Evolutionary conservation across 2,113 vertebrate species (phyloP).

Genomic region (Coturnix japonica): DNA sequence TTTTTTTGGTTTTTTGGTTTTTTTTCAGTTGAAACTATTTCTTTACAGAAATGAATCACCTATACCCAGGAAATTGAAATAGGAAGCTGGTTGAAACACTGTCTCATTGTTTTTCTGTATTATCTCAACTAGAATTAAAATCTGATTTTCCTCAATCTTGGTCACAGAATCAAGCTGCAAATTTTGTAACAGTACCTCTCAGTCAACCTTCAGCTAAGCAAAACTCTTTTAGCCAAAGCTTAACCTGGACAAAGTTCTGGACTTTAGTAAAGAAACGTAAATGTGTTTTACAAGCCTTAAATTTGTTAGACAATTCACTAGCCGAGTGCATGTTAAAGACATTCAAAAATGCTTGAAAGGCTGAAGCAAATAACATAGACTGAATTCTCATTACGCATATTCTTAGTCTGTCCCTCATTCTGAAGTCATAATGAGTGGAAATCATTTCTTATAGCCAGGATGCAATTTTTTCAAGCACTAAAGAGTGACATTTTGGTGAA

Average conservation of each 20-base stretch:
- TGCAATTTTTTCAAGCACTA: background rate
- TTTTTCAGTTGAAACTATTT: background rate
- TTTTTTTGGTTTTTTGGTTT: background rate
- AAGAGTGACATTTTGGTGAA: background rate
- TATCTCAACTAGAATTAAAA: background rate
- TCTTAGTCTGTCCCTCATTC: background rate
- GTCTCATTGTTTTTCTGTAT: constrained; percentile 7
- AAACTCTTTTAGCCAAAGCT: background rate
- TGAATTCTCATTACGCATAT: background rate
- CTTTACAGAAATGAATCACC: background rate
- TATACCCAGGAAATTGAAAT: constrained; percentile 25
- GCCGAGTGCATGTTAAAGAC: background rate
- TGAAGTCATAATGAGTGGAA: background rate
- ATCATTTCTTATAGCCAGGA: background rate
- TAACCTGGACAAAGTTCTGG: background rate
- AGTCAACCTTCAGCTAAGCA: background rate
- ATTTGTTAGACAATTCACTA: background rate
- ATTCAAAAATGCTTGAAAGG: background rate
- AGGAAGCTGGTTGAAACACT: constrained; percentile 20
- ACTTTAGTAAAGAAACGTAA: background rate
- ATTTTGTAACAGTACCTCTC: background rate
- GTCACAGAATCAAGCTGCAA: background rate
- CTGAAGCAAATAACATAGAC: background rate
- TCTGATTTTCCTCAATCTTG: constrained; percentile 3
- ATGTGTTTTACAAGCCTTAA: background rate